These are phyloP conservation scores for Mellivora capensis DNA, from an alignment of 2,113 vertebrate species.

Conservation along the genomic window DNA sequence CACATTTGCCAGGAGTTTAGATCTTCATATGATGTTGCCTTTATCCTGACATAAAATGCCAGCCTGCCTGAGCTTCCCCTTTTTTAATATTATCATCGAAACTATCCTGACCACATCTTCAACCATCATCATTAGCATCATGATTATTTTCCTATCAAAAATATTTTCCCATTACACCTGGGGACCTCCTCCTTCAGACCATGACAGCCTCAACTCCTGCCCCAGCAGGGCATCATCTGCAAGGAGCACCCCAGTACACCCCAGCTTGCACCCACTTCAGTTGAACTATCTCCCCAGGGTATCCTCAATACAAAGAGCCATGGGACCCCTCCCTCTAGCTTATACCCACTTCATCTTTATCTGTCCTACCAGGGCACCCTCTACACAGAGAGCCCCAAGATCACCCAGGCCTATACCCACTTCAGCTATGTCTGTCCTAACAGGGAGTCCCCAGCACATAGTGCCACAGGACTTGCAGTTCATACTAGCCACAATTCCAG, in stretches of 20 bases:
- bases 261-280: not conserved
- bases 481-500: not conserved
- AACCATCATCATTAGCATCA: not conserved
- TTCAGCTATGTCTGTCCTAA: not conserved
- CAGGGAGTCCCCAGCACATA: not conserved
- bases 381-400: not conserved
- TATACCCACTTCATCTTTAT: not conserved
- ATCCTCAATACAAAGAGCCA: not conserved
- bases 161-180: not conserved
- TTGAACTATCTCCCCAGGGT: not conserved
- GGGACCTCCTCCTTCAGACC: not conserved
- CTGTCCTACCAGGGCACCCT: not conserved
- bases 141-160: not conserved
- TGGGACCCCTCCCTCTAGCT: accelerated
- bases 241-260: not conserved
- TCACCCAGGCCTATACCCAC: not conserved
- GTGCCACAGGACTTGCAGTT: not conserved
- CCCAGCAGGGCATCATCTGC: not conserved
- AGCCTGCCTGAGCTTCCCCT: not conserved
- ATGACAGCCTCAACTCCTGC: not conserved
- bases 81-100: not conserved
- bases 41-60: not conserved
- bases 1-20: not conserved
- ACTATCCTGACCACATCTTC: not conserved
- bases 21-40: not conserved